These are phyloP conservation scores for Emberiza fucata DNA, from an alignment of 2,113 vertebrate genomes.

Conservation along the genomic window DNA sequence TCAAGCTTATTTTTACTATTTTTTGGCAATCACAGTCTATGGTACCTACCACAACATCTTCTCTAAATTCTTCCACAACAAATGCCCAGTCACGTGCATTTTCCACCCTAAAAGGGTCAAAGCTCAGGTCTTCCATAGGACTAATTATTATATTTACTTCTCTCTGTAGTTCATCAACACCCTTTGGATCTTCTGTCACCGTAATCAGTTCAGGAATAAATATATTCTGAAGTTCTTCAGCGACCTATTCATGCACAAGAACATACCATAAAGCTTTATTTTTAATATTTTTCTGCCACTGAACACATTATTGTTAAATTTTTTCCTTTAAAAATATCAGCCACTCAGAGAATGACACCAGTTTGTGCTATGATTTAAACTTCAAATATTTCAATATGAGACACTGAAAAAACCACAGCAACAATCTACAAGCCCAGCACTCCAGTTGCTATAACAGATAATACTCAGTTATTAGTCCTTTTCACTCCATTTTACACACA, in stretches of 20 bases:
- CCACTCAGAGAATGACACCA: neutral
- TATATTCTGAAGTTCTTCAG: constrained; percentile 87
- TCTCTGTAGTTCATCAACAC: constrained; percentile 77
- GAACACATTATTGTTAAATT: neutral
- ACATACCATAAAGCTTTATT: neutral
- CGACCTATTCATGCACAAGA: constrained; percentile 68
- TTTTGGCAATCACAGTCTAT: accelerated
- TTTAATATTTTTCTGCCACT: neutral
- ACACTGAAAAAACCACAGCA: neutral
- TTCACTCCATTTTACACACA: neutral
- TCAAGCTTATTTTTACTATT: neutral
- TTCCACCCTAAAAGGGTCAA: constrained; percentile 82
- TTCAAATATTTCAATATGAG: neutral
- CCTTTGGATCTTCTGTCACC: constrained; percentile 82
- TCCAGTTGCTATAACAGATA: neutral
- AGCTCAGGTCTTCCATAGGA: constrained; percentile 79
- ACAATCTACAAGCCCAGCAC: neutral
- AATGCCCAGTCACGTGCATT: constrained; percentile 79
- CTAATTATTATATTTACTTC: constrained; percentile 78
- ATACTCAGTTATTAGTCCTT: neutral
- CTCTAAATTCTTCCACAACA: constrained; percentile 82
- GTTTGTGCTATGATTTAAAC: neutral
- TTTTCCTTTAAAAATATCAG: neutral
- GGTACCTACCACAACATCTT: constrained; percentile 77
- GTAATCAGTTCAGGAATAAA: constrained; percentile 86